Base-by-base conservation (phyloP, 2,797 vertebrate genomes). In the Rhodeus uyekii region DNA sequence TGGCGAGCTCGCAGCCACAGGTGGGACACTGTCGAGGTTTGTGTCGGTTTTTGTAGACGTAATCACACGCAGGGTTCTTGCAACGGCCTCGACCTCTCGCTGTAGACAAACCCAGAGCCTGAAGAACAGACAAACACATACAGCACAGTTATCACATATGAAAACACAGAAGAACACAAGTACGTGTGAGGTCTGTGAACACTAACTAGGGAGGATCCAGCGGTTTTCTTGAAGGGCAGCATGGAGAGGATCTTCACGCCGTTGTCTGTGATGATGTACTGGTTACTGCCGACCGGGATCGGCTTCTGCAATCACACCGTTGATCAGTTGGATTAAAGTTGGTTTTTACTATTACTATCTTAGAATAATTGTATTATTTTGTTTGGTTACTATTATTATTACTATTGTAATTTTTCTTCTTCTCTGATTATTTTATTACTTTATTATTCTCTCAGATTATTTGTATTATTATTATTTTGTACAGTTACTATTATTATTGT, bases 41-140 rank as follows among this genome's bases (percentile, higher is more conserved):
- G 90, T 99, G 97, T 80, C 98, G 94, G 92, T 99, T 99, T 78
- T 98, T 99, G 78, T 99, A 99, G 81, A 98, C 93, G 0, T 96
- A 99, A 87, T 94, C 96, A 88, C 98, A 99, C 22, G 94, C 93
- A 0, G 95, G 95, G 87, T 98, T 99, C 91, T 98, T 99, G 92
- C 98, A 99, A 8, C 94, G 96, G 63, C 98, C 98, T 84, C 96
- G 94, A 63, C 98, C 98, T 85, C 98, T 95, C 8, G 96, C 97
- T 0, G 98, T 99, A 48, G 98, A 97, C 87, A 99, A 91, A 38
- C 98, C 98, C 88, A 99, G 93, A 89, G 98, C 96, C 98, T 99
- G 78, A 5, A 12, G 42, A 24, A 44, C 38, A 63, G 14, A 83
- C 13, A 87, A 8, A 50, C 39, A 38, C 3, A 42, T 12, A 42